Percentiles rank a stretch among this genome's conserved stretches.
These are phyloP conservation scores for Nannobrachium achirus DNA, from an alignment of 2,113 vertebrate genomes.

Conservation along the genomic window DNA sequence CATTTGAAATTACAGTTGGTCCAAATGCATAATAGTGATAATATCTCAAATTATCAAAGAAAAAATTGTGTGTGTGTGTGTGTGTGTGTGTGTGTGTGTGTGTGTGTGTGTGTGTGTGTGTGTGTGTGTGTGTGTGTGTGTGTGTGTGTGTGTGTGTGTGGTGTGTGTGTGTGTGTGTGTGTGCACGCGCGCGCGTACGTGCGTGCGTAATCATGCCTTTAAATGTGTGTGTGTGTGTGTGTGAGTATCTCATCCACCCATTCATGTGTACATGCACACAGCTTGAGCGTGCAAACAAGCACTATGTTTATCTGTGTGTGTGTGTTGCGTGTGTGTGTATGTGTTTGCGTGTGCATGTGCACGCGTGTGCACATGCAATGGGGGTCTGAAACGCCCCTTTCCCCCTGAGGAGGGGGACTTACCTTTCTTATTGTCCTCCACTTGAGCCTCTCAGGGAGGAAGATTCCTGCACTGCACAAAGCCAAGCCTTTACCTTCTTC, in stretches of 20 bases:
- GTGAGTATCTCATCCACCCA: not conserved
- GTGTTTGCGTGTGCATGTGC: not conserved
- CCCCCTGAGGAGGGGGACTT: constrained; percentile 37
- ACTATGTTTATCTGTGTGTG: too few species aligned
- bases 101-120: not conserved
- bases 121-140: constrained; percentile 6
- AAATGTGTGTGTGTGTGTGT: constrained; percentile 1
- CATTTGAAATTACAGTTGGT: too few species aligned
- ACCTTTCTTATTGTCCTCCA: constrained; percentile 42
- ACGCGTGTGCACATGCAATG: not conserved
- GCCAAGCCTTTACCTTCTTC: not conserved
- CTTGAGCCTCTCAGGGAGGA: constrained; percentile 39
- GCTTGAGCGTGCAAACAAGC: too few species aligned
- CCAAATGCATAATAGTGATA: too few species aligned
- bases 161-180: too few species aligned
- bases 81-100: not conserved
- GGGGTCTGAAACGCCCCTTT: constrained; percentile 8
- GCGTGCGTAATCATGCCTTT: too few species aligned
- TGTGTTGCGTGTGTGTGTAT: too few species aligned
- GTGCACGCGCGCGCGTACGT: too few species aligned
- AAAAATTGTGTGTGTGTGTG: too few species aligned
- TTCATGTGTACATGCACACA: not conserved
- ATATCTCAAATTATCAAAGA: too few species aligned
- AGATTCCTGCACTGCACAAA: constrained; percentile 28
- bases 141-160: not conserved